A percentile compares a stretch with the other conserved stretches of the same genome.
phyloP scores from a whole-genome alignment of 2,888 invertebrate genomes.

The Hyppa rectilinea region DNA sequence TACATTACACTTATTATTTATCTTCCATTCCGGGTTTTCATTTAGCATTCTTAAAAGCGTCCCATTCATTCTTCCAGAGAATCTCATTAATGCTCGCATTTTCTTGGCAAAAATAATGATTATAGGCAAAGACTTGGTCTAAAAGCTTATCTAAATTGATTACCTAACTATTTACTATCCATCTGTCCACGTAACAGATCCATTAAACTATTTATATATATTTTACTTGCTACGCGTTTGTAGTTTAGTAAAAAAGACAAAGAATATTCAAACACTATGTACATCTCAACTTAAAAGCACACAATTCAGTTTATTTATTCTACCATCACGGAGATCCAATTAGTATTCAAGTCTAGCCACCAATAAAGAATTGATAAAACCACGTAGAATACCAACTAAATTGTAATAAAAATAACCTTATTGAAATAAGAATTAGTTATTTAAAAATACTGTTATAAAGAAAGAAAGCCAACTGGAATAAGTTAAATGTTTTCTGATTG shows the following conservation, averaged over 20 bases:
- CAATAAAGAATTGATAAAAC: slow-evolving; percentile 39
- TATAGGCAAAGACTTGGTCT: neutral
- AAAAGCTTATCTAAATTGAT: neutral
- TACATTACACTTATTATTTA: slow-evolving; percentile 26
- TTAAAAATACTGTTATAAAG: slow-evolving; percentile 15
- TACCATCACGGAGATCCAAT: slow-evolving; percentile 13
- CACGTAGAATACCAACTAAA: slow-evolving; percentile 31
- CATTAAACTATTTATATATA: neutral
- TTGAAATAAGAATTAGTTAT: slow-evolving; percentile 30
- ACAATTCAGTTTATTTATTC: slow-evolving; percentile 8
- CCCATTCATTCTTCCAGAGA: neutral
- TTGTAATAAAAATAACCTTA: slow-evolving; percentile 24
- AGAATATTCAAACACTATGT: neutral
- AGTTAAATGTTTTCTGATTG: slow-evolving; percentile 17
- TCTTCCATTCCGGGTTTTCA: slow-evolving; percentile 6
- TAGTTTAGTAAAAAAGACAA: neutral
- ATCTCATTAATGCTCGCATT: neutral
- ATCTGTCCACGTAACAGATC: neutral
- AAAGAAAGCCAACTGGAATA: slow-evolving; percentile 5
- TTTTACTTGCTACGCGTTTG: neutral
- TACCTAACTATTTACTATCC: too few relatives aligned
- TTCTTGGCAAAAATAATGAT: neutral
- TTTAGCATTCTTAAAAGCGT: slow-evolving; percentile 21
- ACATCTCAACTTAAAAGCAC: neutral
- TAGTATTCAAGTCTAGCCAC: slow-evolving; percentile 31